phyloP scores from a whole-genome alignment of 1,140 invertebrate species.

The Papilio polyxenes region DNA sequence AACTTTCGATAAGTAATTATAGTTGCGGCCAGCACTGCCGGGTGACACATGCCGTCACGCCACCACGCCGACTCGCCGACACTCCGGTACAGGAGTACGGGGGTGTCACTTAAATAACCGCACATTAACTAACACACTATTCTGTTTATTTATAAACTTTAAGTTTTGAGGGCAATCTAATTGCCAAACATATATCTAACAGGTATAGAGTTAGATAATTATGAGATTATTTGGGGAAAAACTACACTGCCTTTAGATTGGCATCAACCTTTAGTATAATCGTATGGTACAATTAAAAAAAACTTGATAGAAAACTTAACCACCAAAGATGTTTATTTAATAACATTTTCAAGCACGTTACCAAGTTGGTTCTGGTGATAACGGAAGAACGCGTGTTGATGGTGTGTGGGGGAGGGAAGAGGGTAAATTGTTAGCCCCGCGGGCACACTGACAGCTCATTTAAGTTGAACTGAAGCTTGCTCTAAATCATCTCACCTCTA shows the following conservation, averaged over 20 bases:
- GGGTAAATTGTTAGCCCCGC: neutral
- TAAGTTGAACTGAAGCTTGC: constrained; percentile 9
- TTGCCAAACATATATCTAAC: neutral
- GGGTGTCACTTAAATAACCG: constrained; percentile 16
- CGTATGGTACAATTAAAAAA: neutral
- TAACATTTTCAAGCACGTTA: neutral
- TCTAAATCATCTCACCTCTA: neutral
- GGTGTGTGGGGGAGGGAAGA: too few relatives aligned
- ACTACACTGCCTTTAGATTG: neutral
- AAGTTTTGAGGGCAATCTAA: neutral
- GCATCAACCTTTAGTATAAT: neutral
- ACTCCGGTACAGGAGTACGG: neutral
- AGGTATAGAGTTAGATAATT: neutral
- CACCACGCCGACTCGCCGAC: neutral
- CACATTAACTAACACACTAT: too few relatives aligned
- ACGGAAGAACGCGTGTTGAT: neutral
- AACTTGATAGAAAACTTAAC: neutral
- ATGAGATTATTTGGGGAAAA: neutral
- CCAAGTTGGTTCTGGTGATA: neutral
- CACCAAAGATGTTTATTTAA: neutral
- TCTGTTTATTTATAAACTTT: neutral
- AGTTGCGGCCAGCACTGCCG: constrained; percentile 11
- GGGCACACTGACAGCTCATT: neutral
- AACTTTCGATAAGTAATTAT: constrained; percentile 37
- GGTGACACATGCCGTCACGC: constrained; percentile 1